Evolutionary conservation across 2,797 vertebrate species (phyloP).

Genomic region (Chromis chromis): DNA sequence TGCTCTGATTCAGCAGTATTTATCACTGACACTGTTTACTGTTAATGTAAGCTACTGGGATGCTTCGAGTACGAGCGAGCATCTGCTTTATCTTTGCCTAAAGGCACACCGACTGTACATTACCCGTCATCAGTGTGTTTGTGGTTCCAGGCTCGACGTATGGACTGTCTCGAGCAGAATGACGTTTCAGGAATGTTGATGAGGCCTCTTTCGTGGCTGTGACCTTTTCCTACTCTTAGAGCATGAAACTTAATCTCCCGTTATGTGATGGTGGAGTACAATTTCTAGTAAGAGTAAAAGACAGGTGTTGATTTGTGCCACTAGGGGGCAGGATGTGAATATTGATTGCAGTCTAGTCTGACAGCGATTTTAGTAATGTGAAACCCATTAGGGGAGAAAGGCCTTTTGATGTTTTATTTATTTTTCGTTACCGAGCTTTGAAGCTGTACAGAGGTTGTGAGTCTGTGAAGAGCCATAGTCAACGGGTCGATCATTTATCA

Average conservation of each 20-base stretch:
- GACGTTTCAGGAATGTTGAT: conserved; percentile 29
- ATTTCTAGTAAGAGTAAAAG: neutral
- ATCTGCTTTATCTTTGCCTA: conserved; percentile 30
- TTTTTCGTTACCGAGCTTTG: conserved; percentile 37
- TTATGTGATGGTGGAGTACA: neutral
- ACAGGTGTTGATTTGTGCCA: conserved; percentile 41
- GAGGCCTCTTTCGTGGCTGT: conserved; percentile 42
- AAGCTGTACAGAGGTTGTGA: conserved; percentile 51
- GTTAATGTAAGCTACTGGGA: conserved; percentile 24
- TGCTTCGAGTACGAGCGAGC: neutral
- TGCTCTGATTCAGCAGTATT: conserved; percentile 40
- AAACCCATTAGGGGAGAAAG: conserved; percentile 35
- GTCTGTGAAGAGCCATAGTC: conserved; percentile 56
- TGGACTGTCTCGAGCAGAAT: conserved; percentile 3
- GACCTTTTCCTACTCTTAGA: conserved; percentile 56
- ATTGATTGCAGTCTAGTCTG: neutral
- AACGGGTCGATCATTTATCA: conserved; percentile 36
- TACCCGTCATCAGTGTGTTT: neutral
- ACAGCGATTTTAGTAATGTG: neutral
- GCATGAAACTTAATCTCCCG: conserved; percentile 43
- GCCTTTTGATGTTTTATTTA: conserved; percentile 53
- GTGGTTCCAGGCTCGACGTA: neutral
- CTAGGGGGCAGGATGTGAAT: conserved; percentile 66
- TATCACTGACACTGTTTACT: conserved; percentile 21
- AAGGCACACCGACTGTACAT: neutral